Conservation (phyloP, 1,140 invertebrate genomes). For the Muscidifurax raptorellus region DNA sequence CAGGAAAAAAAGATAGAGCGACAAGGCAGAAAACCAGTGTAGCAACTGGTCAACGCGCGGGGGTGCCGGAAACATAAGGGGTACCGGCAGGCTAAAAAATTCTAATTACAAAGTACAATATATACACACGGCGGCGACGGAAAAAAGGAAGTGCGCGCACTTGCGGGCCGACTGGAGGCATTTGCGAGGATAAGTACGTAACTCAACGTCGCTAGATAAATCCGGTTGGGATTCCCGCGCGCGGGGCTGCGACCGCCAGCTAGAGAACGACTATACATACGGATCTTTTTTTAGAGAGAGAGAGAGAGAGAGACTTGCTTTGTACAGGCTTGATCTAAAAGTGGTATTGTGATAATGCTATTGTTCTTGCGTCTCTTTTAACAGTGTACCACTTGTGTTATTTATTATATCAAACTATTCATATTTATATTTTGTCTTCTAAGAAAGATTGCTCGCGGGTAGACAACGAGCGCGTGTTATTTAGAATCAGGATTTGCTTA, state of each 20-base stretch:
- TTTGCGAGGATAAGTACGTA: background rate
- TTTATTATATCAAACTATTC: too few relatives aligned
- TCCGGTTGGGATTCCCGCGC: background rate
- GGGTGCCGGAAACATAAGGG: background rate
- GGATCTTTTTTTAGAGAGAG: background rate
- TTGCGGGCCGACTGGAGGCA: background rate
- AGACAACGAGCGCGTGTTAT: too few relatives aligned
- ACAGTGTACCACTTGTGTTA: too few relatives aligned
- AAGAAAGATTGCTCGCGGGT: too few relatives aligned
- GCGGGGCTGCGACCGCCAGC: background rate
- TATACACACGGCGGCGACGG: background rate
- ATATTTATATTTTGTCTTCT: too few relatives aligned
- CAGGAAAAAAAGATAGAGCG: background rate
- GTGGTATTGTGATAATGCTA: background rate
- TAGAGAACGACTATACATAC: too few relatives aligned
- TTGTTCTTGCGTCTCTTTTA: background rate
- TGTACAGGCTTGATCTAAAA: background rate
- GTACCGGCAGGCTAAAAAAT: constrained; percentile 5
- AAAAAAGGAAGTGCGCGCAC: background rate
- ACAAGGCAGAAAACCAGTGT: background rate
- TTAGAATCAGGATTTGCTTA: too few relatives aligned
- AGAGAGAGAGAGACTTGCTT: background rate
- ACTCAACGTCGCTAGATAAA: background rate
- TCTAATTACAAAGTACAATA: constrained; percentile 22
- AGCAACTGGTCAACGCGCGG: constrained; percentile 10